Percentiles rank a stretch among this genome's conserved stretches.
phyloP scores from a whole-genome alignment of 2,113 vertebrate genomes.

The human (Homo sapiens) region DNA sequence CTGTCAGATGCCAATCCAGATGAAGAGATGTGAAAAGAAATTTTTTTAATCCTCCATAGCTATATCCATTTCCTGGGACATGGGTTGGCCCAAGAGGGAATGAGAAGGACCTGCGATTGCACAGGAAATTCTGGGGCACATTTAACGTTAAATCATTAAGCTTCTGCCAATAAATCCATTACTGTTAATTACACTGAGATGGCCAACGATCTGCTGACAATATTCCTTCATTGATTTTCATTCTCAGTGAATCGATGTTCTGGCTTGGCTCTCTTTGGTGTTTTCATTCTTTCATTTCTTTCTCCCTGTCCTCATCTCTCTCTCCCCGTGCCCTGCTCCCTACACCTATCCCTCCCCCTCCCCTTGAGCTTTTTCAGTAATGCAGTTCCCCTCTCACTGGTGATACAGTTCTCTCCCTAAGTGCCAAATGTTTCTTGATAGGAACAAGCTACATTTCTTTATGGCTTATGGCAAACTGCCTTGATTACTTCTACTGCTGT shows the following conservation, averaged over 20 bases:
- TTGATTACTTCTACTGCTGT: slow-evolving; percentile 91
- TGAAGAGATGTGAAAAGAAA: slow-evolving; percentile 34
- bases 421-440: slow-evolving; percentile 83
- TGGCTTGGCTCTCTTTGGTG: background rate
- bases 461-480: slow-evolving; percentile 91
- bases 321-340: background rate
- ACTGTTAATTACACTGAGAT: slow-evolving; percentile 85
- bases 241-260: background rate
- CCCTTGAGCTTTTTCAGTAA: background rate
- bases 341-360: background rate
- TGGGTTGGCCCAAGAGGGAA: background rate
- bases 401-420: slow-evolving; percentile 76
- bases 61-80: slow-evolving; percentile 27
- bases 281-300: background rate
- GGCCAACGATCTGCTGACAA: slow-evolving; percentile 79
- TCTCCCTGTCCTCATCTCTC: background rate
- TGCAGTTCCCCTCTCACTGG: slow-evolving; percentile 41
- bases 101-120: background rate
- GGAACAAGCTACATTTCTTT: slow-evolving; percentile 87
- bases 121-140: slow-evolving; percentile 64
- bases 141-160: slow-evolving; percentile 80
- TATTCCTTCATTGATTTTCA: slow-evolving; percentile 78
- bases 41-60: background rate
- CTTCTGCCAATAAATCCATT: slow-evolving; percentile 85
- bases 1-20: slow-evolving; percentile 75